Base-by-base conservation (phyloP, 2,113 vertebrate species). In the Megaceryle maxima region DNA sequence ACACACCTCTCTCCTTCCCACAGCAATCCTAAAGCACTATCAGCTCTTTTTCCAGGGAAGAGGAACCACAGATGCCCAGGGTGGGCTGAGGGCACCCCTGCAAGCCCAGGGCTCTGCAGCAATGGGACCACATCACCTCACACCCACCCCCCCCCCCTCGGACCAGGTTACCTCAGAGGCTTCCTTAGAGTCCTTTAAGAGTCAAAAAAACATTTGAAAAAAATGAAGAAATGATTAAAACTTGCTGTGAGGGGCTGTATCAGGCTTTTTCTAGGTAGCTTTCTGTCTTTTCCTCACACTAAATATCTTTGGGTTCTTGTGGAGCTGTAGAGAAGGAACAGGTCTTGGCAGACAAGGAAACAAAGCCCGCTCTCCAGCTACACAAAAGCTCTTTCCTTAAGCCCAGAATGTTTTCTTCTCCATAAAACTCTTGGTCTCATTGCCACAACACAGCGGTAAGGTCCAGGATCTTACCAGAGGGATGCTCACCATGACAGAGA, bases 91-190 rank as follows among this genome's bases (percentile, higher is more conserved):
- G 14, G 53, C 53, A 66, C 15, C 10, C 57, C 72, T 21, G 51
- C 4, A 44, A 77, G 24, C 3, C 43, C 57, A 22, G 26, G 37
- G 73, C 67, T 74, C 46, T 43, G 59, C 78, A 55, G 53, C 22
- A 37, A 11, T 0, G 6, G 60, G 62, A 29, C 25, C 24, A 6
- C 16, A 0, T 26, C 1, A 3, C 57, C 19, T 26, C 56, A 10
- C n/a, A 4, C 37, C 37, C 37, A 37, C 37, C 37, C 62, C 8
- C 4, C 37, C 29, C 46, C 66, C 39, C 26, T 37, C 7, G 0
- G 62, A 6, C 43, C 73, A 41, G 48, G 16, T 21, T 9, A 18
- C 43, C 66, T 66, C 6, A 13, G 37, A 69, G 55, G 37, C 39
- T 41, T 41, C 39, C 39, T 41, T 41, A 41, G 39, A 69, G 56